A percentile compares a stretch with the other conserved stretches of the same genome.
phyloP scores from a whole-genome alignment of 2,797 vertebrate genomes.

The Carcharodon carcharias region DNA sequence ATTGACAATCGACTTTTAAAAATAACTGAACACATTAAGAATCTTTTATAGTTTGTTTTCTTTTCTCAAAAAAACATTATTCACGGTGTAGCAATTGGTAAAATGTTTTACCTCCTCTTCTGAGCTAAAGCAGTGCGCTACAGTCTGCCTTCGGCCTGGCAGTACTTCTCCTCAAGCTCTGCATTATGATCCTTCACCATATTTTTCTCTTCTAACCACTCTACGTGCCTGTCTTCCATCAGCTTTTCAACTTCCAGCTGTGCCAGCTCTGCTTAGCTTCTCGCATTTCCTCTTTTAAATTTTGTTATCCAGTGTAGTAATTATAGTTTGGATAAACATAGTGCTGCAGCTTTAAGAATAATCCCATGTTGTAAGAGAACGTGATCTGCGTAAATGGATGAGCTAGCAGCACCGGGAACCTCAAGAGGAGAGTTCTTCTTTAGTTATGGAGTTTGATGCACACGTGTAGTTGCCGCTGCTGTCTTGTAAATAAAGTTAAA shows the following conservation, averaged over 20 bases:
- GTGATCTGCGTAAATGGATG: too few species aligned
- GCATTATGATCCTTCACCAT: not conserved
- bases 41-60: not conserved
- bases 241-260: not conserved
- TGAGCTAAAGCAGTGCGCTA: not conserved
- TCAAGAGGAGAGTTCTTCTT: too few species aligned
- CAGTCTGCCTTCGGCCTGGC: not conserved
- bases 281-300: not conserved
- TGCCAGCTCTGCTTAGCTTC: not conserved
- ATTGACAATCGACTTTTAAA: not conserved
- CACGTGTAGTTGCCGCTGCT: too few species aligned
- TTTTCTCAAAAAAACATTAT: not conserved
- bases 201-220: not conserved
- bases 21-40: not conserved
- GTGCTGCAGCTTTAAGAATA: too few species aligned
- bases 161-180: not conserved
- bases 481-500: too few species aligned
- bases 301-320: not conserved
- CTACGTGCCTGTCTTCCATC: not conserved
- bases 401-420: too few species aligned
- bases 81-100: not conserved
- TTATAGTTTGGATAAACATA: too few species aligned
- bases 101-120: not conserved
- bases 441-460: too few species aligned
- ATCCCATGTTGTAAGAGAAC: too few species aligned